phyloP scores from a whole-genome alignment of 2,113 vertebrate species.

The Agelaius tricolor region DNA sequence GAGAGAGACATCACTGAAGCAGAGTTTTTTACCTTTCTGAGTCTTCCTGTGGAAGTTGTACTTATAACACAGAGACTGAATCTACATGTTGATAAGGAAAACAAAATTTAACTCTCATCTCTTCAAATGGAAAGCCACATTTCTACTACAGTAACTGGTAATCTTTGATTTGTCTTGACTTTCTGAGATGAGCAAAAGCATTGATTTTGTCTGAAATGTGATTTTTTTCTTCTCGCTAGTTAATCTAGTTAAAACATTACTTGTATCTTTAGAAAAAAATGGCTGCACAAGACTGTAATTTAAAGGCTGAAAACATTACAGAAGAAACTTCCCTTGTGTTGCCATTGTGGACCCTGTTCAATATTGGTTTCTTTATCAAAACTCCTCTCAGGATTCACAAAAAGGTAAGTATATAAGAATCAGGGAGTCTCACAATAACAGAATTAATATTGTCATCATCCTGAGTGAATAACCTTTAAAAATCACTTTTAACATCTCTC shows the following conservation, averaged over 20 bases:
- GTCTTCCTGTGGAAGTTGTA: neutral
- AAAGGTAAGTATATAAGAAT: neutral
- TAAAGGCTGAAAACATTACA: neutral
- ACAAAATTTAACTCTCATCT: neutral
- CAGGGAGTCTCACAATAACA: neutral
- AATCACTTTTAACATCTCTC: neutral
- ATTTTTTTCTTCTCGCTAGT: neutral
- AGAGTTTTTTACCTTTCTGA: neutral
- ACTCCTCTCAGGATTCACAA: neutral
- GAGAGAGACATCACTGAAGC: neutral
- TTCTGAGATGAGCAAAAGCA: neutral
- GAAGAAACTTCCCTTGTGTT: neutral
- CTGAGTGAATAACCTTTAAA: neutral
- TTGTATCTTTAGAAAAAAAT: neutral
- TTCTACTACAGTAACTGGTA: neutral
- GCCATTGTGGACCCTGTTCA: neutral
- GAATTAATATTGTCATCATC: neutral
- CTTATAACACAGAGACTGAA: neutral
- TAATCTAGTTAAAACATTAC: neutral
- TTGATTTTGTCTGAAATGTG: neutral
- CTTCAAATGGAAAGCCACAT: neutral
- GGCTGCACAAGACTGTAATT: neutral
- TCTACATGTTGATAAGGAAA: neutral
- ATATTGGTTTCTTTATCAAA: neutral
- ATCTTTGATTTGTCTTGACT: neutral